Evolutionary conservation across 2,797 vertebrate species (phyloP).

Genomic region (Clarias fuscus): DNA sequence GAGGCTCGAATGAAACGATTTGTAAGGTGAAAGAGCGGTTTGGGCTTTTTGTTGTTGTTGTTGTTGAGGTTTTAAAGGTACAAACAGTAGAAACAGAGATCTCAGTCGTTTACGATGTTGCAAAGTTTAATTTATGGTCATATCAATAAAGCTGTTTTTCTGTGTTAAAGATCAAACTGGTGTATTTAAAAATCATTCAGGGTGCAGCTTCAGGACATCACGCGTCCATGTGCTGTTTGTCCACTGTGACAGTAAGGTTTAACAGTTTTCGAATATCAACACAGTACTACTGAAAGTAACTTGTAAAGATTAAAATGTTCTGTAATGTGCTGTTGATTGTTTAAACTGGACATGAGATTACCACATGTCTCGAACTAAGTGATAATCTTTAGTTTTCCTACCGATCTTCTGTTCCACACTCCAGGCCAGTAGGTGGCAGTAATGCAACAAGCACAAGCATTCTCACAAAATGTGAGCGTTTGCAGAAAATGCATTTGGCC

Average conservation of each 20-base stretch:
- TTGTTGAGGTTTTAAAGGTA: not conserved
- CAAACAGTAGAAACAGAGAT: constrained; percentile 1
- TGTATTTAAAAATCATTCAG: not conserved
- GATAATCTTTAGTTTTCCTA: no score
- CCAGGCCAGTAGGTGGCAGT: no score
- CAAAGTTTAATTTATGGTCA: not conserved
- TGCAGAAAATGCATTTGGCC: no score
- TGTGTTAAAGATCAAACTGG: not conserved
- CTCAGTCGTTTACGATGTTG: not conserved
- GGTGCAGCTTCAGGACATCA: not conserved
- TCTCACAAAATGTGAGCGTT: no score
- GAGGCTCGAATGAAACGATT: constrained; percentile 34
- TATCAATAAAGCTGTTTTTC: not conserved
- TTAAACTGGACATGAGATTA: no score
- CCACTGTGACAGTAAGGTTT: not conserved
- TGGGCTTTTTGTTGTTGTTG: not conserved
- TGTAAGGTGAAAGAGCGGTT: constrained; percentile 34
- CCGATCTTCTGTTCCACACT: no score
- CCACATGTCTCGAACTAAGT: no score
- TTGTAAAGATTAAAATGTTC: no score
- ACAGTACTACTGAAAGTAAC: no score
- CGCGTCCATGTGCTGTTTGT: not conserved
- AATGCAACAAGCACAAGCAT: no score
- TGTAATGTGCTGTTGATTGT: no score
- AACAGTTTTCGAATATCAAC: no score